These are phyloP conservation scores for Lagenorhynchus albirostris DNA, from an alignment of 2,113 vertebrate species.

Conservation along the genomic window DNA sequence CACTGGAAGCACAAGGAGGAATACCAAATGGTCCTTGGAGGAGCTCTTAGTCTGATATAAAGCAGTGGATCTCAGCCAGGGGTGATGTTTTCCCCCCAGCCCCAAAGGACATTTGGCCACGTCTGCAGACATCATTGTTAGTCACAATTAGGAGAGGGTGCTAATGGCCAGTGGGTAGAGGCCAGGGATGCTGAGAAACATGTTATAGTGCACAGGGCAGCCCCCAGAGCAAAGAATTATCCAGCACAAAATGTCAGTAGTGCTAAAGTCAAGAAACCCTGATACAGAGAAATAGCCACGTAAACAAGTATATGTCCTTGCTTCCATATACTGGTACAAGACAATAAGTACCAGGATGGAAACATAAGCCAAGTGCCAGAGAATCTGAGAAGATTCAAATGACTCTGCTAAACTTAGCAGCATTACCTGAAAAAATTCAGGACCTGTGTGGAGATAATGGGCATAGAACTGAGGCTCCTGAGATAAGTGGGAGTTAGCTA, in stretches of 20 bases:
- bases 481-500: background rate
- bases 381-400: background rate
- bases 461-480: too few species aligned
- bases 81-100: rapidly evolving
- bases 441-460: background rate
- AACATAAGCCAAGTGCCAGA: background rate
- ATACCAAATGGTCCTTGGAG: background rate
- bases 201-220: background rate
- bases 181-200: background rate
- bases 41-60: background rate
- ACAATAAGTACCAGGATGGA: background rate
- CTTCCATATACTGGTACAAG: rapidly evolving
- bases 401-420: too few species aligned
- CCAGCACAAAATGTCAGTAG: background rate
- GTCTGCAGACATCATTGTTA: background rate
- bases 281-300: background rate
- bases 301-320: too few species aligned
- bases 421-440: background rate
- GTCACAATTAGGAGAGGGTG: background rate
- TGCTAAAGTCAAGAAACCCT: too few species aligned
- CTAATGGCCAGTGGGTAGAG: background rate
- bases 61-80: background rate
- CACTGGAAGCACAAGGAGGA: background rate
- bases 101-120: background rate
- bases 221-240: background rate